These are phyloP conservation scores for Lycaena phlaeas DNA, from an alignment of 2,888 invertebrate genomes.

Conservation along the genomic window DNA sequence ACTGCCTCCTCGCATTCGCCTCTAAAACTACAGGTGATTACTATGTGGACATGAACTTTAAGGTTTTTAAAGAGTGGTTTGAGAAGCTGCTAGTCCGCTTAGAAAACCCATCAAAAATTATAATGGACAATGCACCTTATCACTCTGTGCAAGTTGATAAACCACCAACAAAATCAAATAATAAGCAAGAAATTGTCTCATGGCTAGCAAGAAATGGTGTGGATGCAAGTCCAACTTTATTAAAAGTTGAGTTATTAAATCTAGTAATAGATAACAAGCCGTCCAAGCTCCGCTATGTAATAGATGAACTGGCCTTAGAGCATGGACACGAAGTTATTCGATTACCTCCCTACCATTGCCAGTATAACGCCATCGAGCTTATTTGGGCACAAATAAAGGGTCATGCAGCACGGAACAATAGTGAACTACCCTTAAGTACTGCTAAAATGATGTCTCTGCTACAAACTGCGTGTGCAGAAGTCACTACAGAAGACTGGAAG, in stretches of 20 bases:
- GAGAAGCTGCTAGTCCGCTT: background rate
- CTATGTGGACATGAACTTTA: background rate
- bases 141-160: too few relatives aligned
- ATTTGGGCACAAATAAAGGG: too few relatives aligned
- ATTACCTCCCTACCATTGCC: too few relatives aligned
- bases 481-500: too few relatives aligned
- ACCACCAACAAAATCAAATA: background rate
- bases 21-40: too few relatives aligned
- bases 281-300: slow-evolving; percentile 14
- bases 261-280: slow-evolving; percentile 14
- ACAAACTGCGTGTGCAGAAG: too few relatives aligned
- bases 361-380: too few relatives aligned
- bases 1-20: background rate
- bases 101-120: too few relatives aligned
- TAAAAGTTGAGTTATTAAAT: slow-evolving; percentile 13
- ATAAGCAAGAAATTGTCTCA: slow-evolving; percentile 13
- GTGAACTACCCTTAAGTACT: too few relatives aligned
- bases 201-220: slow-evolving; percentile 14
- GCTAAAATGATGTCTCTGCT: too few relatives aligned
- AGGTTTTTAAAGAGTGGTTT: background rate
- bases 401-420: too few relatives aligned
- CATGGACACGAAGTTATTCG: slow-evolving; percentile 11
- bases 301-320: slow-evolving; percentile 15
- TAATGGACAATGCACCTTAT: too few relatives aligned
- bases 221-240: slow-evolving; percentile 9